Conservation (phyloP, 1,140 invertebrate species). For the Hyphantria cunea region DNA sequence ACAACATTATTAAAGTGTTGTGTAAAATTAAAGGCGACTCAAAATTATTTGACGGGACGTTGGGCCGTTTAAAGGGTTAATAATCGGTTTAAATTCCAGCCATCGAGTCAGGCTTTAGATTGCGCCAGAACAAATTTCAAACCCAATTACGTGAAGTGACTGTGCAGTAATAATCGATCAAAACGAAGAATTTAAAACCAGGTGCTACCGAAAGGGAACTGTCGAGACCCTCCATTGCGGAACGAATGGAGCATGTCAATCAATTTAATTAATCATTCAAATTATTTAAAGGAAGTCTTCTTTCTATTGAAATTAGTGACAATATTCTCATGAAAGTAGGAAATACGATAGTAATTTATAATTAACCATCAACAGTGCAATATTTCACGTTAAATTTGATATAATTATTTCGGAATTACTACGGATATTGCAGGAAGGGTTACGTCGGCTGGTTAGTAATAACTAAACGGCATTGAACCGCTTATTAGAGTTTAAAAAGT, state of each 20-base stretch:
- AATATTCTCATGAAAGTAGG: neutral
- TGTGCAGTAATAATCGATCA: conserved; percentile 69
- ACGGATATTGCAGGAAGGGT: too few relatives aligned
- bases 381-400: too few relatives aligned
- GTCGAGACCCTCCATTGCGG: conserved; percentile 60
- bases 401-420: too few relatives aligned
- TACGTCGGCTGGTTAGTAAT: too few relatives aligned
- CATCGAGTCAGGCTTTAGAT: conserved; percentile 32
- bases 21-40: conserved; percentile 6
- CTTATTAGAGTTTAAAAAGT: too few relatives aligned
- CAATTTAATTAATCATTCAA: conserved; percentile 73
- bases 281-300: conserved; percentile 51
- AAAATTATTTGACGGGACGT: conserved; percentile 14
- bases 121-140: conserved; percentile 60
- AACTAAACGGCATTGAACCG: too few relatives aligned
- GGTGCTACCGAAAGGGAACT: conserved; percentile 54
- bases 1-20: conserved; percentile 13
- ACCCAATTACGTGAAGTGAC: conserved; percentile 72
- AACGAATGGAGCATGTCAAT: conserved; percentile 68
- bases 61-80: conserved; percentile 32
- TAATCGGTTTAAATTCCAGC: conserved; percentile 46
- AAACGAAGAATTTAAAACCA: conserved; percentile 51
- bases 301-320: conserved; percentile 28
- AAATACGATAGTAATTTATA: neutral
- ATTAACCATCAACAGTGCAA: neutral